A percentile compares a stretch with the other conserved stretches of the same genome.
phyloP scores from a whole-genome alignment of 2,113 vertebrate genomes.

The Madoqua kirkii region DNA sequence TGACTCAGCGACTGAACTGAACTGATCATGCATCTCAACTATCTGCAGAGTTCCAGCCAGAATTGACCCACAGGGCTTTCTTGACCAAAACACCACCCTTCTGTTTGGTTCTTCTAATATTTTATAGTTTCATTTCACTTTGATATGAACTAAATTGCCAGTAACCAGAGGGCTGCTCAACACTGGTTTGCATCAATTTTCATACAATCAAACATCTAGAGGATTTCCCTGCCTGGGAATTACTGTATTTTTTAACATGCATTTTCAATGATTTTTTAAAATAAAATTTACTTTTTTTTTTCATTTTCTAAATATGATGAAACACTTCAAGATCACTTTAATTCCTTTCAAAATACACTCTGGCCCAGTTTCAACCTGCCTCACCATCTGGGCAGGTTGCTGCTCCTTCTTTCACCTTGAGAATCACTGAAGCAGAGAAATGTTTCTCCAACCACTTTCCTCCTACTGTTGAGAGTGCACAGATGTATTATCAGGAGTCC shows the following conservation, averaged over 20 bases:
- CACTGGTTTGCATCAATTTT: background rate
- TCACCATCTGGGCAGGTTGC: background rate
- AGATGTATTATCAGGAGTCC: background rate
- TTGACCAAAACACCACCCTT: background rate
- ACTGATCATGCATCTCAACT: fast-evolving
- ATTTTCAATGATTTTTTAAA: background rate
- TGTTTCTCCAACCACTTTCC: background rate
- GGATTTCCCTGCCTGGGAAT: background rate
- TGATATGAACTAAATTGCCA: background rate
- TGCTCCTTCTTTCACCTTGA: background rate
- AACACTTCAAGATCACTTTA: background rate
- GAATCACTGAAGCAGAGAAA: background rate
- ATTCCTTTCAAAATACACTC: background rate
- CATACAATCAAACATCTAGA: background rate
- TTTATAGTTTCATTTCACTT: background rate
- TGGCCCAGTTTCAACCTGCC: background rate
- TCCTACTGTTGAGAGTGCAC: background rate
- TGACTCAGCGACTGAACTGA: too few species aligned
- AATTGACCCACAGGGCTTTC: background rate
- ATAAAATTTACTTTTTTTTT: background rate
- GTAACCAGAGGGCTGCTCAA: background rate
- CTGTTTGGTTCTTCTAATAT: background rate
- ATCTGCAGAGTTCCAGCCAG: background rate
- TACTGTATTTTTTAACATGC: background rate
- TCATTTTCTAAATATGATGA: background rate